These are phyloP conservation scores for Eulithis prunata DNA, from an alignment of 2,888 invertebrate species.

Conservation along the genomic window DNA sequence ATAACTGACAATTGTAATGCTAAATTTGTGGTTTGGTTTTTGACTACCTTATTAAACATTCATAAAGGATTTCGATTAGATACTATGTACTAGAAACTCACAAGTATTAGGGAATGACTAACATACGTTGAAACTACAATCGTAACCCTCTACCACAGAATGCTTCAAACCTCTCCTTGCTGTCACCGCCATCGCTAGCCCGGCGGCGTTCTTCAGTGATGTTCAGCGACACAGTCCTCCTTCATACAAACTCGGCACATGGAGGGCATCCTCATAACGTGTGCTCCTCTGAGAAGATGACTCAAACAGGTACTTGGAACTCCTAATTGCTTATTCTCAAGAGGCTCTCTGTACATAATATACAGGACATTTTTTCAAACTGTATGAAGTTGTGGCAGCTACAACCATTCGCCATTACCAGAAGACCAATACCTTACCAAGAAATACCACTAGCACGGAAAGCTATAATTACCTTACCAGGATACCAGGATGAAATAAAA, in stretches of 20 bases:
- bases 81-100: no score
- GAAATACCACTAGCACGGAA: no score
- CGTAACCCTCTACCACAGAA: slow-evolving; percentile 65
- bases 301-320: slow-evolving; percentile 86
- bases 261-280: slow-evolving; percentile 79
- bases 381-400: neutral
- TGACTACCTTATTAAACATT: no score
- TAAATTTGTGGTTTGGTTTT: no score
- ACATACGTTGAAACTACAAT: no score
- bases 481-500: no score
- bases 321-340: neutral
- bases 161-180: slow-evolving; percentile 86
- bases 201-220: slow-evolving; percentile 93
- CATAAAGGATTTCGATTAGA: no score
- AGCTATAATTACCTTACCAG: no score
- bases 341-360: neutral
- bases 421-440: no score
- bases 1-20: no score
- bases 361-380: neutral
- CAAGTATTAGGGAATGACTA: no score
- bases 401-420: no score
- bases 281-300: slow-evolving; percentile 95
- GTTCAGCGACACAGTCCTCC: slow-evolving; percentile 93
- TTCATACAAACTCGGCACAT: slow-evolving; percentile 82
- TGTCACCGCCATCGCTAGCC: slow-evolving; percentile 89